Evolutionary conservation across 2,797 vertebrate genomes (phyloP), one percentile per base, ranked within the genome.

Genomic region (Acomys russatus): DNA sequence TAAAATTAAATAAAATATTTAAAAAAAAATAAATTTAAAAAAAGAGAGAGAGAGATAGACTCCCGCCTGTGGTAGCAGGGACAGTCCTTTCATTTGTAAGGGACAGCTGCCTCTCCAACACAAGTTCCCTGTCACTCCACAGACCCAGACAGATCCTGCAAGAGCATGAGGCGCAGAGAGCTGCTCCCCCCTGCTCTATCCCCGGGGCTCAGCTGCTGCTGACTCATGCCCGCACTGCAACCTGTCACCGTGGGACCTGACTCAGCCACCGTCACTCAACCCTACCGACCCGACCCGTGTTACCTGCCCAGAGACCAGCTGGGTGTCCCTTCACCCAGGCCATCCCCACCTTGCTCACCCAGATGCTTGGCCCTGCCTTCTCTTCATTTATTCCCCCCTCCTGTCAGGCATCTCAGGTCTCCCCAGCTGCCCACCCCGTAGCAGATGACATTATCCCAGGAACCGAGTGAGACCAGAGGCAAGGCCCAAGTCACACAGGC

Each of bases 51-150:
- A 44, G 44, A 44, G 44, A 70, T 2, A 22, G 49, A 25, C 38
- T 51, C 11, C 49, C 59, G 51, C 68, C 25, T 15, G 4, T 3
- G 6, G 30, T 2, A 10, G 12, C 18, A 12, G 12, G 74, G 9
- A 12, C 44, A 63, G n/a, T 3, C 85, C 14, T n/a, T 71, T 11
- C 61, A 1, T 7, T 25, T 23, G 44, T 83, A 38, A 64, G 59
- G 63, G 20, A 44, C 68, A 68, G 90, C 63, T n/a, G 80, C 66
- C 28, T 66, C 73, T 63, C 22, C 9, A 4, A 5, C 85, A 35
- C 23, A 0, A 76, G 59, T 33, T n/a, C 38, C 63, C 20, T 0
- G 20, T 14, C 71, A 15, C 0, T 12, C 15, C 18, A 4, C 0
- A 4, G n/a, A 76, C 82, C 90, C 82, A 91, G 90, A 54, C 4